Evolutionary conservation across 2,888 invertebrate genomes (phyloP), one percentile per base, ranked within the genome.

Genomic region (Melieria picta): DNA sequence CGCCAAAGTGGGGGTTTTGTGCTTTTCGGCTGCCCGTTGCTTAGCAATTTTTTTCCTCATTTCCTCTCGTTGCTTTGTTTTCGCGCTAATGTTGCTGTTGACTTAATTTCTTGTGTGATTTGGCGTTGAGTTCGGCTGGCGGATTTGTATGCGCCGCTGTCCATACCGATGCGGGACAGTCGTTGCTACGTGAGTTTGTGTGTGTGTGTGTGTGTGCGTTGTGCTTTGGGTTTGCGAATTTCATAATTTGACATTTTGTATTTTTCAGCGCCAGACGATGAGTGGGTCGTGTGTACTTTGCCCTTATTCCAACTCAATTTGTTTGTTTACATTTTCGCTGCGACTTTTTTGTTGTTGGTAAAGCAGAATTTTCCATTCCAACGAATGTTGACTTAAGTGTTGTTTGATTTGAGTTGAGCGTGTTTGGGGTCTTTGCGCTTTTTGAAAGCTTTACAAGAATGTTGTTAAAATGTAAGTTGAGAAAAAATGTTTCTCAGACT

Each of bases 181-280:
- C 30, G 1, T 30, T 30, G 30, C 16, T 13, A n/a, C 46, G 55
- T 5, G 9, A 3, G 43, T 55, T 10, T 52, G 52, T n/a, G 45
- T 11, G n/a, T 52, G 48, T 5, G 43, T 43, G 43, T 52, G 7
- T 64, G 52, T 50, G 42, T n/a, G 43, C 55, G 6, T 52, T 7
- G 46, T 46, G 50, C 61, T 67, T 56, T 50, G 48, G 50, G 30
- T 30, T 30, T 30, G 30, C 30, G 30, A 30, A 30, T 13, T 64
- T 77, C 75, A 70, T 76, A 77, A 75, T 75, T 74, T 73, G 70
- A 57, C 70, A 69, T 73, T 74, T 67, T 52, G 45, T 58, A 52
- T 67, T 50, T n/a, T 13, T 60, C 52, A 5, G 43, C 67, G 48
- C n/a, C 7, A 42, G 60, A 60, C 48, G 60, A 60, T 67, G 60